Conservation (phyloP, 2,888 invertebrate genomes). For the Rhamphomyia laevipes region DNA sequence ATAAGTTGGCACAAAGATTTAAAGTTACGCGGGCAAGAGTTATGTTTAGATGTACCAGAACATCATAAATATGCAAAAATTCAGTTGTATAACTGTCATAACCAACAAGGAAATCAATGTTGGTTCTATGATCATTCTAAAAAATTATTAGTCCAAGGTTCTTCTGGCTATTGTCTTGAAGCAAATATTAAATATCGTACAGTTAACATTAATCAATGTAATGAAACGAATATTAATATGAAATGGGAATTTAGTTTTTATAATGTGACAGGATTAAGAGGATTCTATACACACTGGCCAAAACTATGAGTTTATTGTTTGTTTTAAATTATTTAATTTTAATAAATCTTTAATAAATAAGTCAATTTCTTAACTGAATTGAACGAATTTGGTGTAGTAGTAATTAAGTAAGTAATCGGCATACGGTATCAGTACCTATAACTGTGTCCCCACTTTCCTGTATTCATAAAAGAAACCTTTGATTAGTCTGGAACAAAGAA, state of each 20-base stretch:
- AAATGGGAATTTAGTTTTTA: constrained; percentile 30
- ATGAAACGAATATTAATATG: constrained; percentile 31
- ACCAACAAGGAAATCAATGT: constrained; percentile 83
- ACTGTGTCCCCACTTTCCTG: no score
- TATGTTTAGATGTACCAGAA: constrained; percentile 79
- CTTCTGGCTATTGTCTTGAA: constrained; percentile 63
- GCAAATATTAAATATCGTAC: constrained; percentile 49
- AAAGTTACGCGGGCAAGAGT: constrained; percentile 40
- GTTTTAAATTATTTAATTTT: no score
- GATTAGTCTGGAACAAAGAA: no score
- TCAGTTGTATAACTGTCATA: constrained; percentile 75
- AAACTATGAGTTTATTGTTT: no score
- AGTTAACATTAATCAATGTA: constrained; percentile 63
- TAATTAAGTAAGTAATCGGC: no score
- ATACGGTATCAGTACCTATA: no score
- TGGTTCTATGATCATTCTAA: constrained; percentile 74
- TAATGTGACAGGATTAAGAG: no score
- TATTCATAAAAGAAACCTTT: no score
- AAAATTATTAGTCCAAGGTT: constrained; percentile 35
- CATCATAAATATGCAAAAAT: constrained; percentile 59
- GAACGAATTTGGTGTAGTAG: no score
- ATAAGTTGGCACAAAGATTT: constrained; percentile 26
- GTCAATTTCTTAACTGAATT: no score
- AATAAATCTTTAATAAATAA: no score
- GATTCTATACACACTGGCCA: no score